Percentiles rank a stretch among this genome's conserved stretches.
Evolutionary conservation across 2,888 invertebrate genomes (phyloP).

Genomic region (Melinaea marsaeus): DNA sequence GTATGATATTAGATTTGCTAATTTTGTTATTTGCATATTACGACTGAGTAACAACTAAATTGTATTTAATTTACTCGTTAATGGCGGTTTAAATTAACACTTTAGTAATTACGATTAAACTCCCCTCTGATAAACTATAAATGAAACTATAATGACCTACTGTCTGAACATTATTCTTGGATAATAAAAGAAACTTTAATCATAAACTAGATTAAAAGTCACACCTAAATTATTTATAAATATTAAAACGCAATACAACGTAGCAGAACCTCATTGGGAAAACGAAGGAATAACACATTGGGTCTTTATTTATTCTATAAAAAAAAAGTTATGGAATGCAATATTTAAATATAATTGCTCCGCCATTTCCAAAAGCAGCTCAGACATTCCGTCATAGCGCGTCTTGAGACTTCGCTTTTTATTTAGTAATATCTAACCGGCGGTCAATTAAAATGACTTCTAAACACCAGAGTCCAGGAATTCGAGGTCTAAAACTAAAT

Average conservation of each 20-base stretch:
- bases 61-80: slow-evolving; percentile 24
- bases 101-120: slow-evolving; percentile 2
- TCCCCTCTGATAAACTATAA: not conserved
- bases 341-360: not conserved
- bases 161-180: no score
- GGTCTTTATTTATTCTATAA: no score
- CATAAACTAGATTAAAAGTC: no score
- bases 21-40: slow-evolving; percentile 36
- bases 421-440: slow-evolving; percentile 52
- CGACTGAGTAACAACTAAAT: slow-evolving; percentile 23
- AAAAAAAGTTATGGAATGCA: no score
- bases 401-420: slow-evolving; percentile 46
- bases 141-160: not conserved
- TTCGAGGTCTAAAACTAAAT: slow-evolving; percentile 58
- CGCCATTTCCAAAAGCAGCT: slow-evolving; percentile 18
- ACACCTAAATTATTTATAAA: no score
- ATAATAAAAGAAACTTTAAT: no score
- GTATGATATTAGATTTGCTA: slow-evolving; percentile 38
- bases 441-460: slow-evolving; percentile 73
- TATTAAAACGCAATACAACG: no score
- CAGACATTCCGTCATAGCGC: slow-evolving; percentile 69
- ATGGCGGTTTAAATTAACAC: slow-evolving; percentile 18
- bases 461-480: slow-evolving; percentile 67
- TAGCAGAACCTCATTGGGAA: no score
- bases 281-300: no score